Conservation (phyloP, 2,888 invertebrate genomes). For the Carabus problematicus region DNA sequence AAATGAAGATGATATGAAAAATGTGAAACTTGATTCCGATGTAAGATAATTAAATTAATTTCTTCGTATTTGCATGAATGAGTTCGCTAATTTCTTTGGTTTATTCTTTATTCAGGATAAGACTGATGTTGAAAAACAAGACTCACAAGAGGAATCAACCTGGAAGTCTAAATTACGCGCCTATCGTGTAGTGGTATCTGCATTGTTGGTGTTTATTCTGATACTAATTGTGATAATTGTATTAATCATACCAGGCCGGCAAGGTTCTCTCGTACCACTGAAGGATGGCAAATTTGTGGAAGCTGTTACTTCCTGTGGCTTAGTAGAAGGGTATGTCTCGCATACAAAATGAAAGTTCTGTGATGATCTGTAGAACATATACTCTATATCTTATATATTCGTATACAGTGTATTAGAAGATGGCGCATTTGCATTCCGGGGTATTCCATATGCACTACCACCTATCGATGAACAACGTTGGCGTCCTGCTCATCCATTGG, state of each 20-base stretch:
- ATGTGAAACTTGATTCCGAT: conserved; percentile 67
- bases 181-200: conserved; percentile 72
- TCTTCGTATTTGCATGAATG: background rate
- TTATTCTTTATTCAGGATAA: conserved; percentile 61
- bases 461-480: conserved; percentile 75
- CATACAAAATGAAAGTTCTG: conserved; percentile 43
- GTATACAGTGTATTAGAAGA: conserved; percentile 72
- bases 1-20: conserved; percentile 76
- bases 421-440: conserved; percentile 80
- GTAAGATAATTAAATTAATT: conserved; percentile 44
- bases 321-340: conserved; percentile 72
- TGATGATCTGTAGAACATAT: background rate
- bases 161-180: conserved; percentile 67
- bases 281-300: conserved; percentile 76
- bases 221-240: conserved; percentile 69
- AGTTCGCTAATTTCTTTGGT: background rate
- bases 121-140: conserved; percentile 64
- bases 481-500: conserved; percentile 71
- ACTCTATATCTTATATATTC: background rate
- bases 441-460: conserved; percentile 81
- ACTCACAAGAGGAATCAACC: conserved; percentile 59
- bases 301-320: conserved; percentile 79
- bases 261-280: conserved; percentile 67
- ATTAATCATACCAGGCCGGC: conserved; percentile 66
- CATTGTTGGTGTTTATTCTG: conserved; percentile 67